Evolutionary conservation across 1,140 invertebrate genomes (phyloP).

Genomic region (Spodoptera litura): DNA sequence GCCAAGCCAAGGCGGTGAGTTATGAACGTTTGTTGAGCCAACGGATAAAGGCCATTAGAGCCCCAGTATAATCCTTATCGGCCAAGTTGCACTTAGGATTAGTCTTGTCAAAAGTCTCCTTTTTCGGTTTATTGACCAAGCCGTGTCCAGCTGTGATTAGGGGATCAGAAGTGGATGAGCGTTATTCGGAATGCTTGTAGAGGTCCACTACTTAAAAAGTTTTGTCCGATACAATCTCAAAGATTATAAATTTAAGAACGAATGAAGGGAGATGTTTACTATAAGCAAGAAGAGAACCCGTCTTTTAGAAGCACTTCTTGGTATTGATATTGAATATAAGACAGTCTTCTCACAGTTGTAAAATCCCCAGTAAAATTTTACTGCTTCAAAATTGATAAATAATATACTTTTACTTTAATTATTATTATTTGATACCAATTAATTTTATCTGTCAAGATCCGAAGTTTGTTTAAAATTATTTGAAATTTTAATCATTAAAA

Average conservation of each 20-base stretch:
- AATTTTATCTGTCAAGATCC: no score
- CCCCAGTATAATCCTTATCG: constrained; percentile 83
- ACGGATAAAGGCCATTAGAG: constrained; percentile 84
- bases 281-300: background rate
- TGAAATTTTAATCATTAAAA: constrained; percentile 8
- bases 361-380: background rate
- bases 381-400: no score
- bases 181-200: constrained; percentile 40
- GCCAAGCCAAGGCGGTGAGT: constrained; percentile 79
- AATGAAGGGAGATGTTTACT: background rate
- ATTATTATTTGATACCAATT: background rate
- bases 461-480: background rate
- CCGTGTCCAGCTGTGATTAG: constrained; percentile 80
- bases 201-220: constrained; percentile 7
- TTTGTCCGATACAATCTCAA: background rate
- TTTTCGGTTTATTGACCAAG: constrained; percentile 76
- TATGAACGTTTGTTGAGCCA: constrained; percentile 83
- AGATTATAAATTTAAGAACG: background rate
- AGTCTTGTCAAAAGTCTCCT: constrained; percentile 82
- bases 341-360: background rate
- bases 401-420: no score
- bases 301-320: no score
- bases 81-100: constrained; percentile 85
- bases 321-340: background rate
- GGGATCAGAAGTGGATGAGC: constrained; percentile 64